Evolutionary conservation across 2,888 invertebrate genomes (phyloP), one percentile per base, ranked within the genome.

Genomic region (Nematopogon swammerdamellus): DNA sequence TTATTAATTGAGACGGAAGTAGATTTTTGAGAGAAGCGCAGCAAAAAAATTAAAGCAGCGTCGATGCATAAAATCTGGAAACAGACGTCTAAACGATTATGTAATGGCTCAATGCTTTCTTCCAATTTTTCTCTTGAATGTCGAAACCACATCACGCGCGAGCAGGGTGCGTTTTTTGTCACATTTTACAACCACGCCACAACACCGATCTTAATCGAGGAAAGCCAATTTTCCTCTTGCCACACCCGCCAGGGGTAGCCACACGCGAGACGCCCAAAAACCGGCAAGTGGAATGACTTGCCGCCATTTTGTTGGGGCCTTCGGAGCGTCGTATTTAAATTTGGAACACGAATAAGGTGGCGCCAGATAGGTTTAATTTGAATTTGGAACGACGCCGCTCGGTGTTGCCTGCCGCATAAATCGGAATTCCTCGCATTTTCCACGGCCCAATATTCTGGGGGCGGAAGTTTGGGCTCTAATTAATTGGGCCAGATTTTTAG

Each of bases 301-400:
- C 65, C 69, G 64, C 75, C 73, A 67, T 75, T 79, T 70, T 63
- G 69, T 70, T 68, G 71, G 68, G 72, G 72, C 74, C n/a, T n/a
- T n/a, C n/a, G n/a, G 72, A 70, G 66, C 72, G 67, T 70, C 71
- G 70, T 77, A 77, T 79, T 76, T 69, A 69, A 76, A 69, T 68
- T 61, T 62, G 56, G 70, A 73, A 79, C 79, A 79, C 74, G 79
- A 75, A 76, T 79, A 66, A 79, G 79, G 79, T 77, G 79, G 79
- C 76, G 72, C 77, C 73, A 68, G 73, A 75, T 77, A 74, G 75
- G 79, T 75, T 74, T 79, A 76, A 79, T 79, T 79, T 79, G 74
- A 79, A 79, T 79, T 76, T 75, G 62, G 71, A 74, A 70, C 71
- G 71, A 64, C 69, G 70, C 69, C 67, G 63, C 61, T 66, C 68